Base-by-base conservation (phyloP, 1,140 invertebrate species). In the Halyomorpha halys region DNA sequence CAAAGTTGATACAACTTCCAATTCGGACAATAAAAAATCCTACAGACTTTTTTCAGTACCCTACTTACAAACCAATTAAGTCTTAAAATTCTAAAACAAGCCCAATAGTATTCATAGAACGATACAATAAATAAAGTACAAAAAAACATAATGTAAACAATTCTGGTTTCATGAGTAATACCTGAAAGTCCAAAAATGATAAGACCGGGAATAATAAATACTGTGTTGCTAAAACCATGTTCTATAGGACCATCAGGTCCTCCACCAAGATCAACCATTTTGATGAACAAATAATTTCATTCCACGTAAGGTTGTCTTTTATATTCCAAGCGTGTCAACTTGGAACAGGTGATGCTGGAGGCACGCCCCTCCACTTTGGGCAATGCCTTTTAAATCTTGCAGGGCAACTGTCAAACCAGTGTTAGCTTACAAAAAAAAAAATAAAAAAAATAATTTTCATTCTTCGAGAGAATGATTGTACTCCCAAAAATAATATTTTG, bases 171-270 rank as follows among this genome's bases (percentile, higher is more conserved):
- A 53, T 45, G 18, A 59, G 62, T 75, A 78, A 81, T 79, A 90
- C 86, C 83, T 74, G 86, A 80, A 70, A 90, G 77, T 64, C 81
- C 79, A 67, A 86, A 74, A 59, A 89, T 82, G 65, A 90, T 79
- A 66, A 87, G 81, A 51, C 83, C 87, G 66, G 88, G 86, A 65
- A 89, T 70, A 68, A 89, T 82, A 71, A 90, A 90, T 64, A 89
- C 84, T 34, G 80, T 76, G 76, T 90, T 88, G 60, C 85, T 86
- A 75, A 91, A 90, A 66, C 84, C 85, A 74, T 89, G 86, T 73
- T 89, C 86, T 69, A 87, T 81, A 1, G 84, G 85, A 23, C 84
- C 84, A 66, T 85, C 83, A 44, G 80, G 78, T 27, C 79, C 80
- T n/a, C 80, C 81, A 18, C 81, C 78, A 59, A 86, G 73, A 74